Conservation (phyloP, 2,888 invertebrate genomes). For the Netelia virgata region DNA sequence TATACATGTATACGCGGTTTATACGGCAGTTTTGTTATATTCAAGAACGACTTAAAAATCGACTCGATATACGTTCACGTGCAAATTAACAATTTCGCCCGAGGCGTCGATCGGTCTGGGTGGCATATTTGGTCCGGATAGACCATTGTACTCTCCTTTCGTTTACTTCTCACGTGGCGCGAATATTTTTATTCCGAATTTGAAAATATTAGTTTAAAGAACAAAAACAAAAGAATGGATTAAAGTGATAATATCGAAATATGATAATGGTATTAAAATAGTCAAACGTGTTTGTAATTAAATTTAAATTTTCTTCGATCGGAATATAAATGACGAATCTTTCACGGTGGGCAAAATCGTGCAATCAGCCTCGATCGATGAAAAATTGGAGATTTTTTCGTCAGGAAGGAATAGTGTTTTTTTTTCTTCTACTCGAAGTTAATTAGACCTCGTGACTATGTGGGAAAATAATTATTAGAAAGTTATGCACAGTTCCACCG, state of each 20-base stretch:
- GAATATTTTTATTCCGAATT: background rate
- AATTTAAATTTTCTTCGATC: background rate
- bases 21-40: constrained; percentile 22
- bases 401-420: background rate
- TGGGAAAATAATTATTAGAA: constrained; percentile 17
- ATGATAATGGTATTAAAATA: too few species aligned
- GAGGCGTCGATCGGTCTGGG: constrained; percentile 47
- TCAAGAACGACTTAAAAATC: constrained; percentile 56
- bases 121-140: constrained; percentile 46
- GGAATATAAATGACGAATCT: too few species aligned
- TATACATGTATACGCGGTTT: constrained; percentile 4
- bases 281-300: too few species aligned
- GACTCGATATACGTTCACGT: constrained; percentile 39
- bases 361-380: too few species aligned
- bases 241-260: too few species aligned
- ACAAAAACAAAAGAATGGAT: too few species aligned
- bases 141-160: constrained; percentile 5
- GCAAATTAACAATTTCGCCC: constrained; percentile 43
- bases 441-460: background rate
- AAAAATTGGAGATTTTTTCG: too few species aligned
- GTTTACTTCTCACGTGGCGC: background rate
- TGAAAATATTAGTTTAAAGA: background rate
- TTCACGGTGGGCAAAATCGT: too few species aligned
- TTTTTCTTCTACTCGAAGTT: background rate
- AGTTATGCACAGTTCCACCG: background rate